Evolutionary conservation across 2,797 vertebrate species (phyloP), one percentile per base, ranked within the genome.

Genomic region (Sebastes minor): DNA sequence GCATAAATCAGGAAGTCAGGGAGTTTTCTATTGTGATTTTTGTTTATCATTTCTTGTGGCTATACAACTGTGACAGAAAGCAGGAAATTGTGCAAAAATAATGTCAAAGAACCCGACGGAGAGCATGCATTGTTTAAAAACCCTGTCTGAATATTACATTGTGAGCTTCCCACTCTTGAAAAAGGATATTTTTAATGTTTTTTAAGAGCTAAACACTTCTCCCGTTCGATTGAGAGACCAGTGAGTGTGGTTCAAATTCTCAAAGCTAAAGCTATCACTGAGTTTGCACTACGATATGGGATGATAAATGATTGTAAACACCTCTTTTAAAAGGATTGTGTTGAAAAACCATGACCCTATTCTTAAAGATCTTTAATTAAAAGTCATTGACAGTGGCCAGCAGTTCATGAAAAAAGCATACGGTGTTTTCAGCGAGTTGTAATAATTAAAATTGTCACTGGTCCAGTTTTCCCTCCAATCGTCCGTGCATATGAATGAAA

Each of bases 391-490:
- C 42, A 79, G 42, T 75, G 61, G 73, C 61, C 49, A 52, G 66
- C 63, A 80, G 27, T 69, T 80, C 55, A 68, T 71, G n/a, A 65
- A 76, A 52, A 74, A 81, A 73, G 20, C 16, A 78, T 65, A 71
- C 6, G 0, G 23, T 76, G 68, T 78, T 84, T 81, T 77, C 38
- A 76, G 35, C 52, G 53, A 57, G 61, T 74, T 79, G 22, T 61
- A 78, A 76, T 80, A 82, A 89, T 88, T 81, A 27, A 73, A 74
- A 89, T 71, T 78, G 72, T 35, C 53, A 78, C 42, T 80, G 38
- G 69, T 89, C 60, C 30, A 74, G 27, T 78, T 86, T 84, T 73
- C 32, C 7, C 5, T 18, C 20, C 53, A 76, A 75, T 65, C 23
- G 27, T 20, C 10, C 22, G 42, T 74, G 66, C 62, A 76, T 71